A percentile compares a stretch with the other conserved stretches of the same genome.
Conservation (phyloP, 2,888 invertebrate genomes). For the Perizoma flavofasciatum region DNA sequence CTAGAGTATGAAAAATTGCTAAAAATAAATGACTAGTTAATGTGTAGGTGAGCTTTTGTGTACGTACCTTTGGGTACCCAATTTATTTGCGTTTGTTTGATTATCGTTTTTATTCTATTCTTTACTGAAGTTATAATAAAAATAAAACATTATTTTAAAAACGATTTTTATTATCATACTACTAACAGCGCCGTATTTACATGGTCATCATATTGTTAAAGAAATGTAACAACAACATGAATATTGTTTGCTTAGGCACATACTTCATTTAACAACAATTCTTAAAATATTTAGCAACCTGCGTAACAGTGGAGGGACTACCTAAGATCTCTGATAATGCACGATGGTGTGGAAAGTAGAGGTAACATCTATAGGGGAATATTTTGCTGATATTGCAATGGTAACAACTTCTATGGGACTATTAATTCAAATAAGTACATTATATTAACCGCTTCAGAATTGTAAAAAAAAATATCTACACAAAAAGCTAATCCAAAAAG, state of each 20-base stretch:
- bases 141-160: conserved; percentile 72
- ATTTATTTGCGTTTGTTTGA: conserved; percentile 15
- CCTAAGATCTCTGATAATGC: conserved; percentile 23
- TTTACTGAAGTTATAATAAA: conserved; percentile 27
- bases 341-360: conserved; percentile 19
- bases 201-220: conserved; percentile 82
- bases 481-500: conserved; percentile 17
- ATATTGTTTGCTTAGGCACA: conserved; percentile 79
- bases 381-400: conserved; percentile 9
- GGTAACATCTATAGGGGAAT: conserved; percentile 26
- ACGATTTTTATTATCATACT: conserved; percentile 80
- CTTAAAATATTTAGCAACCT: conserved; percentile 54
- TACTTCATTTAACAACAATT: conserved; percentile 68
- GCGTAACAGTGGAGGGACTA: conserved; percentile 44
- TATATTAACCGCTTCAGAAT: conserved; percentile 19
- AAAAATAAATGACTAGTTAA: too few relatives aligned
- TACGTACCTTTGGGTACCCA: conserved; percentile 20
- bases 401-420: conserved; percentile 17
- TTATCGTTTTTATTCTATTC: conserved; percentile 6
- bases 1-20: too few relatives aligned
- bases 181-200: conserved; percentile 84
- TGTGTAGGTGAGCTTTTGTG: too few relatives aligned
- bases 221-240: conserved; percentile 81
- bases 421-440: conserved; percentile 28
- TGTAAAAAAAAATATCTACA: conserved; percentile 25